These are phyloP conservation scores for Diachasma alloeum DNA, from an alignment of 1,140 invertebrate species.

Conservation along the genomic window DNA sequence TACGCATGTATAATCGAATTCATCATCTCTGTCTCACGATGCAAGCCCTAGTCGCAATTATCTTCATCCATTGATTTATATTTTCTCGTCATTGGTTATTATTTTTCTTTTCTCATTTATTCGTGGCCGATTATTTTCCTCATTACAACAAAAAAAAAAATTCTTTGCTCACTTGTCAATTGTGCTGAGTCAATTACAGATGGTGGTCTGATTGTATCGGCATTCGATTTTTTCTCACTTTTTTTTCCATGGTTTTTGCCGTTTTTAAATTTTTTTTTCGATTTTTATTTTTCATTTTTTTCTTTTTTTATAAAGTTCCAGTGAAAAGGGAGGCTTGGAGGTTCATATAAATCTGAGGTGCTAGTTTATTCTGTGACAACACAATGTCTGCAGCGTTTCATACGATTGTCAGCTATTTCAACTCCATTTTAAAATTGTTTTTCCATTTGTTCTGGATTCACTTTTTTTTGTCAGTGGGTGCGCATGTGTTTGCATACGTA, in stretches of 20 bases:
- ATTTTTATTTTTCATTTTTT: not conserved
- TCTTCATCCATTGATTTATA: constrained; percentile 28
- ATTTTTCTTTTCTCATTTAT: constrained; percentile 2
- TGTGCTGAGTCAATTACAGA: constrained; percentile 3
- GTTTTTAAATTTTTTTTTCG: not conserved
- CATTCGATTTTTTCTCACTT: constrained; percentile 1
- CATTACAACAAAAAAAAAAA: constrained; percentile 1
- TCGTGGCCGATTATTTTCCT: constrained; percentile 17
- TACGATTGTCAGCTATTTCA: constrained; percentile 33
- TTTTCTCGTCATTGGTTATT: constrained; percentile 28
- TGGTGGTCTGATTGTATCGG: constrained; percentile 19
- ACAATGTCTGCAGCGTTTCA: constrained; percentile 21
- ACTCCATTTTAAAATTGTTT: constrained; percentile 23
- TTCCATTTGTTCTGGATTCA: constrained; percentile 38
- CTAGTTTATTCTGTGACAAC: constrained; percentile 33
- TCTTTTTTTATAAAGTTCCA: constrained; percentile 10
- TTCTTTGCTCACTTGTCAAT: constrained; percentile 10
- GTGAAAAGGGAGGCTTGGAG: constrained; percentile 5
- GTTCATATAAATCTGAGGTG: not conserved
- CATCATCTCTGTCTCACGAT: constrained; percentile 27
- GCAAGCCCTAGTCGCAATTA: constrained; percentile 16
- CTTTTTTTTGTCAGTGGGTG: constrained; percentile 36
- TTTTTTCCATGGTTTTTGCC: not conserved
- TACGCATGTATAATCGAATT: constrained; percentile 34
- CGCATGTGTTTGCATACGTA: not conserved